Conservation (phyloP, 2,797 vertebrate species). For the Hybognathus amarus region DNA sequence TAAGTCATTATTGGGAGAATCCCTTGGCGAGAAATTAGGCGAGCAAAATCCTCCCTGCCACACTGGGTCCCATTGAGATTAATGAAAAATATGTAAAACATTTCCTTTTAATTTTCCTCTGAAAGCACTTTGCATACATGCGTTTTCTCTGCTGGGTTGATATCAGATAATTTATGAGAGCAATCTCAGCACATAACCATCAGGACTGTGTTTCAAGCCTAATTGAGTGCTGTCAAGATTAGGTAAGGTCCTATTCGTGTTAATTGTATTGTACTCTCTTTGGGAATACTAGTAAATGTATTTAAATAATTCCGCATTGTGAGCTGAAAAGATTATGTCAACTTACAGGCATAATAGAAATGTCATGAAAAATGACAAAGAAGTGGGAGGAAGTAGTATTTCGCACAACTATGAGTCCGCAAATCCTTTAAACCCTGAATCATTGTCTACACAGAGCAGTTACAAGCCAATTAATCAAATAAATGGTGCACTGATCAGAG, state of each 20-base stretch:
- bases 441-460: slow-evolving; percentile 14
- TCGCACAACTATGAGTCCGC: slow-evolving; percentile 42
- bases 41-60: slow-evolving; percentile 87
- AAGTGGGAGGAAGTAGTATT: slow-evolving; percentile 27
- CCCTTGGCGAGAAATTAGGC: slow-evolving; percentile 84
- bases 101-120: slow-evolving; percentile 85
- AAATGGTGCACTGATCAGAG: neutral
- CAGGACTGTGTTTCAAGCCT: slow-evolving; percentile 84
- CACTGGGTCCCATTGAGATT: slow-evolving; percentile 91
- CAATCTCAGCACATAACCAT: slow-evolving; percentile 82
- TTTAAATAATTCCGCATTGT: slow-evolving; percentile 80
- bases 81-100: slow-evolving; percentile 94
- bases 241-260: slow-evolving; percentile 91
- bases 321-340: slow-evolving; percentile 75
- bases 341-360: slow-evolving; percentile 76
- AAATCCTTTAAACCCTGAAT: slow-evolving; percentile 53
- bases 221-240: slow-evolving; percentile 94
- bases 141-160: slow-evolving; percentile 75
- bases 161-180: slow-evolving; percentile 90
- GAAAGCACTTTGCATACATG: slow-evolving; percentile 83
- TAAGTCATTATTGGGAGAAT: slow-evolving; percentile 86
- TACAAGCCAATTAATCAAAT: slow-evolving; percentile 16
- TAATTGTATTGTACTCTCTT: slow-evolving; percentile 89
- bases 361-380: slow-evolving; percentile 76
- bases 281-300: slow-evolving; percentile 79